These are phyloP conservation scores for Monomorium pharaonis DNA, from an alignment of 1,140 invertebrate species.

Conservation along the genomic window DNA sequence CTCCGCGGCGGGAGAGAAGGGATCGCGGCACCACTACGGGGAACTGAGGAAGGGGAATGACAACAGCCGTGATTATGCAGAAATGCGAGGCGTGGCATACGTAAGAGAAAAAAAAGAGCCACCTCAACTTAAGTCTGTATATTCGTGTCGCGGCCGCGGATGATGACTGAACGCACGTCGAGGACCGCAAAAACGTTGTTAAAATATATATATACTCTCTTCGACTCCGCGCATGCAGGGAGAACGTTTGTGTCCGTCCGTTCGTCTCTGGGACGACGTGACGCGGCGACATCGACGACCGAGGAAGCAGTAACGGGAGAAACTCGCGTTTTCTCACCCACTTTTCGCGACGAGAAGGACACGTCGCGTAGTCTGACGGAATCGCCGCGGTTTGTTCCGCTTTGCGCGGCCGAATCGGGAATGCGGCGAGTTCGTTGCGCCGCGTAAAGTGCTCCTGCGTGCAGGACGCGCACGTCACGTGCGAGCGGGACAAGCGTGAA, in stretches of 20 bases:
- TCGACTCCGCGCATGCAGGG: neutral
- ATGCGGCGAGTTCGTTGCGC: neutral
- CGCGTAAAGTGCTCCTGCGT: neutral
- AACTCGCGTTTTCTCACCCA: constrained; percentile 8
- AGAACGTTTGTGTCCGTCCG: neutral
- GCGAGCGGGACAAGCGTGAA: no score
- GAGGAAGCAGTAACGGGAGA: neutral
- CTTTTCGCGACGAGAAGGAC: neutral
- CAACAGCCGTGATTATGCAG: constrained; percentile 78
- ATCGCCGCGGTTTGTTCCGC: constrained; percentile 6
- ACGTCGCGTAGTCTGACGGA: neutral
- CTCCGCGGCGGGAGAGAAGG: constrained; percentile 8
- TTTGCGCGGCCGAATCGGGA: constrained; percentile 1
- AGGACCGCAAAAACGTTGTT: neutral
- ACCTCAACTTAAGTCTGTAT: constrained; percentile 59
- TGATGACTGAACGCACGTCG: neutral
- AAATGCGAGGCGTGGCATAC: constrained; percentile 76
- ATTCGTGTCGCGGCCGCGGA: constrained; percentile 56
- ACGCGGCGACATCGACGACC: neutral
- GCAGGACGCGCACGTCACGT: neutral
- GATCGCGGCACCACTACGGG: neutral
- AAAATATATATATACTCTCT: neutral
- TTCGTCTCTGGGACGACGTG: neutral
- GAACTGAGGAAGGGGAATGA: constrained; percentile 62
- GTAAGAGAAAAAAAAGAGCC: constrained; percentile 53